phyloP scores from a whole-genome alignment of 2,888 invertebrate species.

The Steinernema scapterisci region DNA sequence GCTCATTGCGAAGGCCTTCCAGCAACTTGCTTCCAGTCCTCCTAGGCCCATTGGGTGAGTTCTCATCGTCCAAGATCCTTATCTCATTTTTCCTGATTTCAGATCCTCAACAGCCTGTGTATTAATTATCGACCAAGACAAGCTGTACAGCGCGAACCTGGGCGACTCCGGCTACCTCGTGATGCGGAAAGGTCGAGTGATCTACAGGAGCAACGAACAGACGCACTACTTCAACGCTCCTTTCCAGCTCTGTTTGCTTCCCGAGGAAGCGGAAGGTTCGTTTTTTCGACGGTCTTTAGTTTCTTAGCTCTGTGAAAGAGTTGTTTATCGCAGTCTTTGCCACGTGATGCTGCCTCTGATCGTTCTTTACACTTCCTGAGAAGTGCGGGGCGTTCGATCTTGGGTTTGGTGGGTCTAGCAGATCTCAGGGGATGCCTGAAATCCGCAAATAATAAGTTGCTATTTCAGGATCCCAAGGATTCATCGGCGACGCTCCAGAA shows the following conservation, averaged over 20 bases:
- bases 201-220: slow-evolving; percentile 92
- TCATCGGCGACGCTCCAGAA: slow-evolving; percentile 62
- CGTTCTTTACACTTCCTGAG: background rate
- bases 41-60: slow-evolving; percentile 62
- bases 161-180: slow-evolving; percentile 98
- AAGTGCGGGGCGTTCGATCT: too few species aligned
- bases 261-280: slow-evolving; percentile 68
- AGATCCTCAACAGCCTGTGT: slow-evolving; percentile 95
- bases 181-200: slow-evolving; percentile 81
- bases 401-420: too few species aligned
- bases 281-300: background rate
- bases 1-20: slow-evolving; percentile 62
- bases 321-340: background rate
- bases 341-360: slow-evolving; percentile 17
- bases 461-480: slow-evolving; percentile 54
- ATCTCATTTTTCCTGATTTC: background rate
- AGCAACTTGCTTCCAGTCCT: slow-evolving; percentile 50
- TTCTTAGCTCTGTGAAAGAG: background rate
- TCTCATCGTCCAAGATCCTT: background rate
- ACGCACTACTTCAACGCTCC: slow-evolving; percentile 99
- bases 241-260: slow-evolving; percentile 91
- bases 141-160: slow-evolving; percentile 92
- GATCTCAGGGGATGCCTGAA: too few species aligned
- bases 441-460: background rate
- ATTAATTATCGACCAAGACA: slow-evolving; percentile 86